A percentile compares a stretch with the other conserved stretches of the same genome.
Evolutionary conservation across 2,113 vertebrate genomes (phyloP).

Genomic region (Proterorhinus semilunaris): DNA sequence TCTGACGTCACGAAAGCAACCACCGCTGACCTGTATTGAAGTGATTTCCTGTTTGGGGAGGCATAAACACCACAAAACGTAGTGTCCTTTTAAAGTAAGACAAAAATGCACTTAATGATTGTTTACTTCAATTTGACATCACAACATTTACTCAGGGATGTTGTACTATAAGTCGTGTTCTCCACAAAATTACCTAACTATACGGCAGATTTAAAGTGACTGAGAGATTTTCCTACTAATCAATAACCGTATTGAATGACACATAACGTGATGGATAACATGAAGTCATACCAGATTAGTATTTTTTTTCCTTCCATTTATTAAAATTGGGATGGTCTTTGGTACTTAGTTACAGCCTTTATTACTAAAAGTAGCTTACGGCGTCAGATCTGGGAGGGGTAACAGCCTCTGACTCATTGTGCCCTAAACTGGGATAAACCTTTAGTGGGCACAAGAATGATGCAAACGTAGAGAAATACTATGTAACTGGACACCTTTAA

Average conservation of each 20-base stretch:
- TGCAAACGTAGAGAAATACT: constrained; percentile 34
- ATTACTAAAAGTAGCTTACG: neutral
- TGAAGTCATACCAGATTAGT: too few relatives aligned
- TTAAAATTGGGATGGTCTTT: too few relatives aligned
- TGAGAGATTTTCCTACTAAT: too few relatives aligned
- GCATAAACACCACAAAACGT: neutral
- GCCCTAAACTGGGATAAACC: constrained; percentile 29
- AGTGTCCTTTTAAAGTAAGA: neutral
- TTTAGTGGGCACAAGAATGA: constrained; percentile 22
- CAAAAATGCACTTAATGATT: too few relatives aligned
- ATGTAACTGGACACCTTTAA: neutral
- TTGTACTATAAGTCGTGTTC: too few relatives aligned
- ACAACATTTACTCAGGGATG: too few relatives aligned
- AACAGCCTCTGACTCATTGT: constrained; percentile 52
- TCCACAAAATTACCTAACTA: too few relatives aligned
- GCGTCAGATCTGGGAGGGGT: constrained; percentile 12
- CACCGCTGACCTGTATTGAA: constrained; percentile 10
- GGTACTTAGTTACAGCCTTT: constrained; percentile 4
- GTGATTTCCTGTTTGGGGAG: constrained; percentile 41
- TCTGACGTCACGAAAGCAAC: constrained; percentile 59
- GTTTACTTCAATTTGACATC: too few relatives aligned
- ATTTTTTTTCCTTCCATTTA: too few relatives aligned
- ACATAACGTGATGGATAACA: too few relatives aligned
- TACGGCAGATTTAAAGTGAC: too few relatives aligned
- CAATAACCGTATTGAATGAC: too few relatives aligned